phyloP scores from a whole-genome alignment of 2,797 vertebrate genomes.

The Ibycter americanus region DNA sequence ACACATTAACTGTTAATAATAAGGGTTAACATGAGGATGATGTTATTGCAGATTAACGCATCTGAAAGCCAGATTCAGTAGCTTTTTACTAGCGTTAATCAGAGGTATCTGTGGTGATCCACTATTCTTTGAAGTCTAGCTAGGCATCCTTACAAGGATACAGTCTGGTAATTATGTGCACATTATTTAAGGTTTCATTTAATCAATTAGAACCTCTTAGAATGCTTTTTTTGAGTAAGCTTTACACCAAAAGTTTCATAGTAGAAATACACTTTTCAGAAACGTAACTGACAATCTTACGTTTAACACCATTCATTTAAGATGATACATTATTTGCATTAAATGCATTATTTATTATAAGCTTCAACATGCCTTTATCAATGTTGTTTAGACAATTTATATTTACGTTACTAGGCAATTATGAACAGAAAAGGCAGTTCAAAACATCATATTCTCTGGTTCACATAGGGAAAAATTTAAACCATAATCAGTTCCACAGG shows the following conservation, averaged over 20 bases:
- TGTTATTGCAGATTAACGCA: background rate
- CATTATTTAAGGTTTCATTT: background rate
- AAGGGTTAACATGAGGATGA: background rate
- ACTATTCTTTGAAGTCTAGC: background rate
- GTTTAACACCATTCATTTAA: conserved; percentile 1
- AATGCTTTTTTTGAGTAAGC: background rate
- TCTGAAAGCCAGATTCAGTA: background rate
- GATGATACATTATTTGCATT: conserved; percentile 14
- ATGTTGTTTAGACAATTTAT: background rate
- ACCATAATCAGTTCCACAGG: background rate
- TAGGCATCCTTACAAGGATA: background rate
- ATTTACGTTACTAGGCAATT: conserved; percentile 6
- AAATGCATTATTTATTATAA: conserved; percentile 40
- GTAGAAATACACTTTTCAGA: background rate
- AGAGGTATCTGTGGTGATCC: background rate
- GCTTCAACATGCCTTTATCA: conserved; percentile 4
- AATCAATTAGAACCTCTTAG: background rate
- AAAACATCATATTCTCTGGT: background rate
- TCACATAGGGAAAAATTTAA: background rate
- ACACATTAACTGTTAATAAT: background rate
- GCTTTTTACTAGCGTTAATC: background rate
- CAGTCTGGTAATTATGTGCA: background rate
- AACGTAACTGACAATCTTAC: background rate
- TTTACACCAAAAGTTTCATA: background rate
- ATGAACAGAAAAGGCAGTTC: background rate